Base-by-base conservation (phyloP, 1,140 invertebrate genomes). In the Mesaphorura yosii region DNA sequence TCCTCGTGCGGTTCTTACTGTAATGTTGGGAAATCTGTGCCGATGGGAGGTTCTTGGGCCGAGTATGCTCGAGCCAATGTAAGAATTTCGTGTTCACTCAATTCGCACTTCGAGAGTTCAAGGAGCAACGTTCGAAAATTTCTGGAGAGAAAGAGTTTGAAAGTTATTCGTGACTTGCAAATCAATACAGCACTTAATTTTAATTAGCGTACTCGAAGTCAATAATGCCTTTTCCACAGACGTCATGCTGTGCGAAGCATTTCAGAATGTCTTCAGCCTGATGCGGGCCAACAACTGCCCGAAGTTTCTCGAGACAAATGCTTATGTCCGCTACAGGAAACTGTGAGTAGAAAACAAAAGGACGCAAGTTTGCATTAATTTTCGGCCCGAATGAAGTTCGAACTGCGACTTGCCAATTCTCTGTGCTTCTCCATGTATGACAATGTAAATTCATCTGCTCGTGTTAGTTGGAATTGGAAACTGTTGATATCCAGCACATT, bases 371-470 rank as follows among this genome's bases (percentile, higher is more conserved):
- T 42, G 20, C 26, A 25, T 42, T 10, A 10, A 34, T 34, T 34
- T 34, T n/a, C 10, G n/a, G 15, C 22, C 15, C n/a, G 23, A 26
- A 41, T 42, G 22, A 27, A 14, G 22, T 17, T 41, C 60, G n/a
- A n/a, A n/a, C n/a, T n/a, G n/a, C n/a, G n/a, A n/a, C n/a, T 67
- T 64, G 88, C 86, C 76, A 86, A 76, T 56, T 77, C 65, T 51
- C 75, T 67, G 69, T 88, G 72, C n/a, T 79, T 64, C 69, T 94
- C 89, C 88, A 93, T 86, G 67, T 88, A 91, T 40, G 79, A 73
- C 48, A 89, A 71, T 3, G 84, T 81, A 68, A 89, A 92, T 66
- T 90, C 82, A 67, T 94, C 89, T 7, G 86, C 85, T 26, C 80
- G 79, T 19, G 79, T 73, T 4, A 93, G 69, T 51, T 81, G 65